Conservation (phyloP, 2,797 vertebrate species). For the Sebastiscus tertius region DNA sequence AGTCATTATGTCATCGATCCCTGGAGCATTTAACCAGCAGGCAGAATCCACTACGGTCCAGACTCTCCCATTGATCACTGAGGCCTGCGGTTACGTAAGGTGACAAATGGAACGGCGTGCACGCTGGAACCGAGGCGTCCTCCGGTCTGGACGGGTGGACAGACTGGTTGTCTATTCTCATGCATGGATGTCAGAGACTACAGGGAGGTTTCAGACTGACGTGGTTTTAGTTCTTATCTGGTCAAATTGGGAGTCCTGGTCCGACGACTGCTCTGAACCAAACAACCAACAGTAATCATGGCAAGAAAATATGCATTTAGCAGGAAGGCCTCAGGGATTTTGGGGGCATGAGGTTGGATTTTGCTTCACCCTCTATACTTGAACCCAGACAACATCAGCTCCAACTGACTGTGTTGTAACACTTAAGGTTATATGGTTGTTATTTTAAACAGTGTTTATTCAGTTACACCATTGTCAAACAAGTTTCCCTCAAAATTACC, state of each 20-base stretch:
- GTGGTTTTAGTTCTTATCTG: not conserved
- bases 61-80: conserved; percentile 48
- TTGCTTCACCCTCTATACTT: not conserved
- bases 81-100: conserved; percentile 14
- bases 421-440: no score
- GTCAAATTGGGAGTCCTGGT: not conserved
- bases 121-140: conserved; percentile 4
- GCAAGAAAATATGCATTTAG: not conserved
- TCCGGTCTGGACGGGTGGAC: not conserved
- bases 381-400: not conserved
- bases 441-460: no score
- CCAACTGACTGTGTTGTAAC: not conserved
- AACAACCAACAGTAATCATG: not conserved
- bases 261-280: not conserved
- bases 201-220: accelerated
- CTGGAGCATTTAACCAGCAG: conserved; percentile 40
- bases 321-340: not conserved
- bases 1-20: conserved; percentile 58
- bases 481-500: no score
- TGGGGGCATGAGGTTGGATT: not conserved
- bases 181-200: not conserved
- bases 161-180: not conserved
- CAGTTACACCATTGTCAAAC: no score
- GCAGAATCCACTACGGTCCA: conserved; percentile 25
- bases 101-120: conserved; percentile 7